Conservation (phyloP, 2,113 vertebrate genomes). For the Atrichornis clamosus region DNA sequence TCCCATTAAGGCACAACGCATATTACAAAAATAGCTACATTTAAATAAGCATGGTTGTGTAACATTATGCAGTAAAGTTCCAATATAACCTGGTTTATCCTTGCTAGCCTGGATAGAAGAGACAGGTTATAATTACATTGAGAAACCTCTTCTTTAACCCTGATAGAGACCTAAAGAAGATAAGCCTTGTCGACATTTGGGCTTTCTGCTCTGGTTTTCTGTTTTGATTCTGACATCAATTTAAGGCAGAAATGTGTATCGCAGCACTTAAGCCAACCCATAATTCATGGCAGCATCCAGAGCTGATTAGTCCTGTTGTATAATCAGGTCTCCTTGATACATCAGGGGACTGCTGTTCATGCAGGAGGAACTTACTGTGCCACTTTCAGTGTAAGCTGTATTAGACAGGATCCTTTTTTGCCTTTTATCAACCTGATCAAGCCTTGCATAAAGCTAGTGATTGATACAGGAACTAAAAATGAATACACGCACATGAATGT, state of each 20-base stretch:
- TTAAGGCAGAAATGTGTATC: constrained; percentile 25
- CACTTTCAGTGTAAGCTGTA: not conserved
- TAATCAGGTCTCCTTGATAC: constrained; percentile 45
- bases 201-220: constrained; percentile 28
- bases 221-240: not conserved
- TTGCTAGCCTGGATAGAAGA: not conserved
- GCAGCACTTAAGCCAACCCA: constrained; percentile 37
- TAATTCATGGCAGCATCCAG: constrained; percentile 45
- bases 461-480: not conserved
- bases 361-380: constrained; percentile 18
- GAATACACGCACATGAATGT: accelerated
- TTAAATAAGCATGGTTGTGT: constrained; percentile 1
- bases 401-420: not conserved
- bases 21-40: constrained; percentile 2
- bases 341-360: constrained; percentile 20
- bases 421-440: not conserved
- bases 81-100: constrained; percentile 30
- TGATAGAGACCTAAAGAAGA: not conserved
- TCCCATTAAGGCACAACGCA: not conserved
- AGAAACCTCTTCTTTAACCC: constrained; percentile 17
- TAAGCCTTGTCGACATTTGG: not conserved
- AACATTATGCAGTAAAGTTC: not conserved
- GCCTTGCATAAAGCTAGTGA: not conserved
- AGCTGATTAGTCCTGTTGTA: constrained; percentile 53
- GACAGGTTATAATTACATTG: constrained; percentile 15